Percentiles rank a stretch among this genome's conserved stretches.
Conservation (phyloP, 23 tunicate species). For the Ascidia mentula region DNA sequence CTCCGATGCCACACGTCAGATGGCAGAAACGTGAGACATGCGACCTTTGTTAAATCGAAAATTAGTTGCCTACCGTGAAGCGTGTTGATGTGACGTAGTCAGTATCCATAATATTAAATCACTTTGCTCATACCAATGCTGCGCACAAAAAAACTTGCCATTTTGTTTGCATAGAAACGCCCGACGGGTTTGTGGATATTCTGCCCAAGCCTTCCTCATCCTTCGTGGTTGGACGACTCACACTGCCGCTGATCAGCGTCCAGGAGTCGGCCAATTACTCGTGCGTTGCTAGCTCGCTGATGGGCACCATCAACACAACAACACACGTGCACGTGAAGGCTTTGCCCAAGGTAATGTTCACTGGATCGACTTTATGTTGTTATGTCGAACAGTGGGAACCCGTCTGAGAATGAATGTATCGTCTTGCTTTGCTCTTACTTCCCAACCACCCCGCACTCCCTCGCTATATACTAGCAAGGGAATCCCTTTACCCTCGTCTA, state of each 20-base stretch:
- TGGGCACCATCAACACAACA: constrained; percentile 46
- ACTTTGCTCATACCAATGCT: neutral
- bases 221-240: constrained; percentile 47
- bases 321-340: constrained; percentile 60
- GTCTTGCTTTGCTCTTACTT: no score
- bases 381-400: no score
- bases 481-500: no score
- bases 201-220: constrained; percentile 9
- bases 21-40: constrained; percentile 74
- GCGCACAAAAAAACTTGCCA: neutral
- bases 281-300: constrained; percentile 64
- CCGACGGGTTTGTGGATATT: constrained; percentile 32
- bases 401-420: no score
- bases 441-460: no score
- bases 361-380: no score
- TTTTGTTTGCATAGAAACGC: constrained; percentile 16
- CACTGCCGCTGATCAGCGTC: constrained; percentile 37
- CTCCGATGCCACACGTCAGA: constrained; percentile 85
- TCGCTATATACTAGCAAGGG: no score
- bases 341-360: constrained; percentile 61
- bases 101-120: neutral
- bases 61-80: neutral
- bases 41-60: neutral
- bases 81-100: neutral
- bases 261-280: constrained; percentile 71